A percentile compares a stretch with the other conserved stretches of the same genome.
Conservation (phyloP, 2,888 invertebrate species). For the Cerceris ruficornis region DNA sequence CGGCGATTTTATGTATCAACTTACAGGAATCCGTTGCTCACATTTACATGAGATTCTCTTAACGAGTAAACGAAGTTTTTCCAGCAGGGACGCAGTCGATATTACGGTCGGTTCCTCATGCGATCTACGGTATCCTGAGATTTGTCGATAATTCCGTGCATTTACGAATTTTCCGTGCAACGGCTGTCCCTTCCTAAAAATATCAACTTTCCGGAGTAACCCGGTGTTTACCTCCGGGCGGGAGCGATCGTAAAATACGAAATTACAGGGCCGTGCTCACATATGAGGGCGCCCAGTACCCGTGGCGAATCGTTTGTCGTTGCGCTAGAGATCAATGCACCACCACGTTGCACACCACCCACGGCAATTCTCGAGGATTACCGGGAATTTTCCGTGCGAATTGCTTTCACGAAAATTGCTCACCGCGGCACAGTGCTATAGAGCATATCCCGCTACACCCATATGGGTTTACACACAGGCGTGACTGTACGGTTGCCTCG, state of each 20-base stretch:
- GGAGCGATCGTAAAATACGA: constrained; percentile 36
- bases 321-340: constrained; percentile 13
- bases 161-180: no score
- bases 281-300: constrained; percentile 21
- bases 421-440: background rate
- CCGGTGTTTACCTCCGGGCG: constrained; percentile 2
- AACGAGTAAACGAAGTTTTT: no score
- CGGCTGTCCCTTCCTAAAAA: background rate
- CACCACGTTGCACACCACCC: constrained; percentile 29
- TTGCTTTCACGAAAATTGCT: constrained; percentile 41
- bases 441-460: background rate
- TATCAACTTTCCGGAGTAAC: constrained; percentile 2
- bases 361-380: constrained; percentile 24
- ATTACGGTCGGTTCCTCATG: no score
- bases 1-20: no score
- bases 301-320: constrained; percentile 48
- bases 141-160: no score
- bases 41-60: no score
- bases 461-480: background rate
- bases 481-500: no score
- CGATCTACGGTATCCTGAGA: no score
- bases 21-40: no score
- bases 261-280: constrained; percentile 44
- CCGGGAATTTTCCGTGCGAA: constrained; percentile 31
- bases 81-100: no score